Base-by-base conservation (phyloP, 2,113 vertebrate species). In the Hemibagrus wyckioides region DNA sequence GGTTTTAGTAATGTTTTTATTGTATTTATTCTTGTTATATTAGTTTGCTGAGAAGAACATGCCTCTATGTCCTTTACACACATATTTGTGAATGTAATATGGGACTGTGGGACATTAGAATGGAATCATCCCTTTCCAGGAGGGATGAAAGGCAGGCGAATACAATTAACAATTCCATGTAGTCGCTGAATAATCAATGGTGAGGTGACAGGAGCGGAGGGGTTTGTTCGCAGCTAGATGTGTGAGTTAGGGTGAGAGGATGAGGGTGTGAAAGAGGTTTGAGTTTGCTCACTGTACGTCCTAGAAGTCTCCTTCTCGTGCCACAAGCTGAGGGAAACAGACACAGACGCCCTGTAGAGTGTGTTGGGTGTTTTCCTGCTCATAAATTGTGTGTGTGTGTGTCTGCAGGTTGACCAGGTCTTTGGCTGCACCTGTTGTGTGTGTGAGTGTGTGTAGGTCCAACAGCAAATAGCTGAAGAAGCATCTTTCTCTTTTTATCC, bases 391-490 rank as follows among this genome's bases (percentile, higher is more conserved):
- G 84, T 67, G 77, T 77, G 80, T 77, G 85, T 80, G 36, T 86
- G 61, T 67, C 52, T 11, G 52, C 77, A 65, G 63, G 84, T 56
- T 80, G 36, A 33, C 65, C 44, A 1, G 59, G 44, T 75, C 65
- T 67, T 11, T 50, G 76, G 56, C 84, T 57, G 77, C 85, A 90
- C 89, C 87, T 90, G 88, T 89, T 90, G 90, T 89, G 81, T 83
- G 89, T 86, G 82, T 88, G 76, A 59, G 48, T 73, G 67, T 77
- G 54, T 67, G 86, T 57, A 84, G 81, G 91, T 92, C 92, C 90
- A 89, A 91, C 71, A 69, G 81, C 86, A 75, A 85, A 82, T 61
- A 87, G 91, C 83, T 91, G 92, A 87, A 86, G 80, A 67, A 86
- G 84, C 89, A 86, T 56, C 85, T 89, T 87, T 89, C 85, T 75